Conservation (phyloP, 2,797 vertebrate species). For the Sciaenops ocellatus region DNA sequence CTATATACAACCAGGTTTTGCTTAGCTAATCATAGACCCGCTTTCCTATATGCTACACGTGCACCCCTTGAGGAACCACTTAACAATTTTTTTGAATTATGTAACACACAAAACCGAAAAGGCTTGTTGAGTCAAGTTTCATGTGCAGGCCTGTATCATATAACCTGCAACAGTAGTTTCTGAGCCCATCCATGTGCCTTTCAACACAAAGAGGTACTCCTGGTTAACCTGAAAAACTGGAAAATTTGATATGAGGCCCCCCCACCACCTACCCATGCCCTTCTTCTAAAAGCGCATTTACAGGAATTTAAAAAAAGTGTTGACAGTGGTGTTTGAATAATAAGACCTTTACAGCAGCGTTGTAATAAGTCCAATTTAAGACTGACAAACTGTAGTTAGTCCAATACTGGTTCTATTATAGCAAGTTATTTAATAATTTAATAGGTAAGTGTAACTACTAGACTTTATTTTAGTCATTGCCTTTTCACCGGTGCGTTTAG, state of each 20-base stretch:
- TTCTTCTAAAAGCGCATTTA: no score
- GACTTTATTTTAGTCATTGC: neutral
- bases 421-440: neutral
- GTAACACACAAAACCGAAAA: conserved; percentile 15
- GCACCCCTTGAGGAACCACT: neutral
- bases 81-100: conserved; percentile 6
- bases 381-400: neutral
- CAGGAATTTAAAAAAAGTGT: neutral
- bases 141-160: neutral
- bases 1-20: no score
- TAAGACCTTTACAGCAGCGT: neutral
- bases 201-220: neutral
- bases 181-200: neutral
- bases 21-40: no score
- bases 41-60: neutral
- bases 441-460: neutral
- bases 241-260: no score
- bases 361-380: neutral
- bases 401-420: neutral
- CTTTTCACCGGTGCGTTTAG: neutral
- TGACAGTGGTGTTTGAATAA: neutral
- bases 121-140: neutral
- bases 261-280: no score
- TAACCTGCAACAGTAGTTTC: neutral
- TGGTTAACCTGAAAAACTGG: no score